Evolutionary conservation across 2,888 invertebrate genomes (phyloP).

Genomic region (Hydrotaea diabolus): DNA sequence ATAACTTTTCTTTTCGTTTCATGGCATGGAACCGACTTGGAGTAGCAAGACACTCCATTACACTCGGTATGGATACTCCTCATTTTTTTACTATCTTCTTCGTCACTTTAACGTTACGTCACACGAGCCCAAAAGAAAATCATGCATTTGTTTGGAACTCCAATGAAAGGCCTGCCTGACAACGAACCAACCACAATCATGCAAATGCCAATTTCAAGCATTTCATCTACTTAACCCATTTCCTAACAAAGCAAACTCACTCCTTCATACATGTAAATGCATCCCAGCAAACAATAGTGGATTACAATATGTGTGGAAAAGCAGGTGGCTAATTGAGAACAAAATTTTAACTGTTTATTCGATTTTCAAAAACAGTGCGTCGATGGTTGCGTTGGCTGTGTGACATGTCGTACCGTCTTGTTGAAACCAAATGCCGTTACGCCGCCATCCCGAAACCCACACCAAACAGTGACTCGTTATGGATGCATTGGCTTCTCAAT

Average conservation of each 20-base stretch:
- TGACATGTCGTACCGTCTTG: no score
- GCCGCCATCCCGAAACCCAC: no score
- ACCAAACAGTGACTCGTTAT: no score
- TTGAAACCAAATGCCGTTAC: no score
- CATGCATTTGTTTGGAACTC: slow-evolving; percentile 59
- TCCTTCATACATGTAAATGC: no score
- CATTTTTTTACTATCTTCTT: slow-evolving; percentile 16
- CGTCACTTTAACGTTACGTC: background rate
- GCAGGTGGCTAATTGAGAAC: no score
- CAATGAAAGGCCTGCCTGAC: background rate
- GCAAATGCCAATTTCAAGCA: slow-evolving; percentile 50
- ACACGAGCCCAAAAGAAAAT: background rate
- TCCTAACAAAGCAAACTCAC: slow-evolving; percentile 4
- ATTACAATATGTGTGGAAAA: no score
- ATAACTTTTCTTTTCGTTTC: slow-evolving; percentile 1
- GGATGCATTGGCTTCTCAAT: no score
- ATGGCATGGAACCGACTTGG: background rate
- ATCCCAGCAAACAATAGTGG: no score
- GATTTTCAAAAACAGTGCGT: no score
- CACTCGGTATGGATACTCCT: background rate
- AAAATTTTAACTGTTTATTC: no score
- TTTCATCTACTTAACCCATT: slow-evolving; percentile 45
- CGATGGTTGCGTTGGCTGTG: no score
- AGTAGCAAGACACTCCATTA: background rate
- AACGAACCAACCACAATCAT: background rate